phyloP scores from a whole-genome alignment of 2,113 vertebrate genomes.

The Pitta sordida region DNA sequence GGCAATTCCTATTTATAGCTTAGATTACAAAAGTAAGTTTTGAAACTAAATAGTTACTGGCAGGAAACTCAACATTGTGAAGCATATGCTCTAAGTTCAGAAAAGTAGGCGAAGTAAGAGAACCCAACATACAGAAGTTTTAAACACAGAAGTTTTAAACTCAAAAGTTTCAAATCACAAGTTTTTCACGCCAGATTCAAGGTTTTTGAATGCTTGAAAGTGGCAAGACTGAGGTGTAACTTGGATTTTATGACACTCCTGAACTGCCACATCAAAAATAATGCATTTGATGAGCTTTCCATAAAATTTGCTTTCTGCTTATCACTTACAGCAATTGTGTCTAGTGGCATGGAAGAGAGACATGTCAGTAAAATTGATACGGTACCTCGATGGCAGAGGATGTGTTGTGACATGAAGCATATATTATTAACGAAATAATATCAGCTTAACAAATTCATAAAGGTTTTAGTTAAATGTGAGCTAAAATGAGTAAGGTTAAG shows the following conservation, averaged over 20 bases:
- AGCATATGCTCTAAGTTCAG: neutral
- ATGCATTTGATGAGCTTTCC: neutral
- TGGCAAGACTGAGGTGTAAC: neutral
- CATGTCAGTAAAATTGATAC: neutral
- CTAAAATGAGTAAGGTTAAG: neutral
- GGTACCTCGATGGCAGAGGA: neutral
- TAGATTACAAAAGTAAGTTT: neutral
- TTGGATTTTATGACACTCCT: neutral
- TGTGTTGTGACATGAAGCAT: neutral
- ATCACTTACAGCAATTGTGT: neutral
- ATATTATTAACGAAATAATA: neutral
- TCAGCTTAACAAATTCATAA: neutral
- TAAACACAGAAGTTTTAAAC: too few species aligned
- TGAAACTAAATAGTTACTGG: neutral
- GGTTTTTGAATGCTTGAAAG: neutral
- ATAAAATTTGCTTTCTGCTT: neutral
- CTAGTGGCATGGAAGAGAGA: neutral
- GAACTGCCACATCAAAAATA: neutral
- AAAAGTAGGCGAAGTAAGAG: neutral
- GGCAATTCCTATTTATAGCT: neutral
- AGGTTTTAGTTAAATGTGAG: neutral
- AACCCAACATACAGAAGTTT: rapidly evolving
- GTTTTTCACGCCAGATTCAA: neutral
- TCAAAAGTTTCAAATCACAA: neutral
- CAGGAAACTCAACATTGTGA: neutral